Evolutionary conservation across 2,888 invertebrate species (phyloP).

Genomic region (Erebia aethiops): DNA sequence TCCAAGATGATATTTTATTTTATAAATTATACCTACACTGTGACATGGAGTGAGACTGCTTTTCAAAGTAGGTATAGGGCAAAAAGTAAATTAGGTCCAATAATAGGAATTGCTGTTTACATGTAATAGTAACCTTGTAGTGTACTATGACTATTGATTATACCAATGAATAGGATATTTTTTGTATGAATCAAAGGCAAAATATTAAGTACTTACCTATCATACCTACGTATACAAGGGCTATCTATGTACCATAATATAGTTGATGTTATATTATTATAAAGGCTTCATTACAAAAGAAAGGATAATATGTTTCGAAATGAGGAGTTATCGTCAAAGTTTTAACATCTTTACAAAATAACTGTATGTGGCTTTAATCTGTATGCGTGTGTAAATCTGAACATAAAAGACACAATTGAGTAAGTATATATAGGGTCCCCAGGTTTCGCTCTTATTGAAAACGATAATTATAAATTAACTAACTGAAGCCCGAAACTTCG

Average conservation of each 20-base stretch:
- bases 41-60: slow-evolving; percentile 22
- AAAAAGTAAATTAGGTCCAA: slow-evolving; percentile 27
- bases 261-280: no score
- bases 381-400: no score
- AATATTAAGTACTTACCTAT: neutral
- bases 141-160: slow-evolving; percentile 13
- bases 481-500: no score
- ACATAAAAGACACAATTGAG: no score
- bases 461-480: no score
- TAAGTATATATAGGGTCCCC: no score
- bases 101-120: slow-evolving; percentile 27
- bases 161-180: slow-evolving; percentile 21
- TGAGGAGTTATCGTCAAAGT: no score
- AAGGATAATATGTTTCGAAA: neutral
- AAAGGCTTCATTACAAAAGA: no score
- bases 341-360: no score
- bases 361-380: no score
- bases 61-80: slow-evolving; percentile 7
- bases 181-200: slow-evolving; percentile 22
- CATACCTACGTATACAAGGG: neutral
- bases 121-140: slow-evolving; percentile 23
- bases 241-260: neutral
- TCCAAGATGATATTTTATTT: slow-evolving; percentile 30
- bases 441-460: no score
- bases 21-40: slow-evolving; percentile 20